These are phyloP conservation scores for Trichosurus vulpecula DNA, from an alignment of 2,797 vertebrate species.

Conservation along the genomic window DNA sequence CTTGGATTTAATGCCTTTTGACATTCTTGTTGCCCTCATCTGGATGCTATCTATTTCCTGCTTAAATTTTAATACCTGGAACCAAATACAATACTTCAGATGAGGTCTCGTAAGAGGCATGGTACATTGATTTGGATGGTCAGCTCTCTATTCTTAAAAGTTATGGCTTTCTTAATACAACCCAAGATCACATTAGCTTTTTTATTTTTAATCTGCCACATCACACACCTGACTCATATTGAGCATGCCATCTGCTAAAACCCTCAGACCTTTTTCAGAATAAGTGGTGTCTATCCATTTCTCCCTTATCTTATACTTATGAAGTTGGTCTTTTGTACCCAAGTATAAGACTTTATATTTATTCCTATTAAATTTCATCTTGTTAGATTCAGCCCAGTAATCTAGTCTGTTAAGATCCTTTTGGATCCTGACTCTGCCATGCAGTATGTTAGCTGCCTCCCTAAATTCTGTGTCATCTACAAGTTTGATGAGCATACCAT, in stretches of 20 bases:
- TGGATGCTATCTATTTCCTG: neutral
- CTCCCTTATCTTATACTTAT: neutral
- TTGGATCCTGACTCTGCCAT: neutral
- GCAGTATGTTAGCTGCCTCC: neutral
- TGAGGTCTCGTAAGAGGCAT: neutral
- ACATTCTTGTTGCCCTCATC: neutral
- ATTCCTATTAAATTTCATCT: neutral
- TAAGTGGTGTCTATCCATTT: neutral
- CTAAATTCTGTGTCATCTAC: neutral
- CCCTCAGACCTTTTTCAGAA: neutral
- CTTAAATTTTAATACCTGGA: neutral
- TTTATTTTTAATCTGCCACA: too few relatives aligned
- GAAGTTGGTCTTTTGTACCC: neutral
- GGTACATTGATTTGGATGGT: neutral
- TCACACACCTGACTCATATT: neutral
- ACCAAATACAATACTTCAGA: neutral
- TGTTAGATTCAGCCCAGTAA: neutral
- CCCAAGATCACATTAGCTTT: neutral
- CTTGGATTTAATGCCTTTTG: neutral
- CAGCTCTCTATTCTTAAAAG: neutral
- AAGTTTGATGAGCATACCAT: neutral
- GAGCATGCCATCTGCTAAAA: neutral
- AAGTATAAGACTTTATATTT: neutral
- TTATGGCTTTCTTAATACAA: neutral
- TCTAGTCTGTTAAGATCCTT: neutral